Conservation (phyloP, 1,140 invertebrate genomes). For the Pectinophora gossypiella region DNA sequence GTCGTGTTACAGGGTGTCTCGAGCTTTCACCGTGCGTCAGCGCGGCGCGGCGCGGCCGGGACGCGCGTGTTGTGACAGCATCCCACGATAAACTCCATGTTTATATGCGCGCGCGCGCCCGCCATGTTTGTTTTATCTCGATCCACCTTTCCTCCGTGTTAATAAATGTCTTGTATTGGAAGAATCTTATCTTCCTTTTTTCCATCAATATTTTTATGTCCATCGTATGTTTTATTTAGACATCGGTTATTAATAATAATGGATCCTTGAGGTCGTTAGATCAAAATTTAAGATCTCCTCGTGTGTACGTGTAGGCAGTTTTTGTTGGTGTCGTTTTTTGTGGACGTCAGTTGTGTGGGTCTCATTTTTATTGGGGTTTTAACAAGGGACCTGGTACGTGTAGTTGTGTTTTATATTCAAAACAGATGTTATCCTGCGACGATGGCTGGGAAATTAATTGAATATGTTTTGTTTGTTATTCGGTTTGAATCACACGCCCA, state of each 20-base stretch:
- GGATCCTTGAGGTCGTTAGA: conserved; percentile 64
- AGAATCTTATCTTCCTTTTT: conserved; percentile 50
- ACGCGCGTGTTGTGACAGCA: conserved; percentile 68
- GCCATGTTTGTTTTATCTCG: conserved; percentile 74
- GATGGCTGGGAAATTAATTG: conserved; percentile 60
- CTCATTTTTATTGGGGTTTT: conserved; percentile 56
- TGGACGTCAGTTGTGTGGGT: conserved; percentile 51
- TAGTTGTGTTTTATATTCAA: conserved; percentile 64
- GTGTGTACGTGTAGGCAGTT: conserved; percentile 46
- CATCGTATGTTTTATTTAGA: conserved; percentile 69
- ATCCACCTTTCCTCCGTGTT: conserved; percentile 57
- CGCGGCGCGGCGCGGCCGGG: conserved; percentile 33
- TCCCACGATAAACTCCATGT: conserved; percentile 70
- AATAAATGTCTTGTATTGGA: conserved; percentile 70
- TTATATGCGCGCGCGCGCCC: conserved; percentile 66
- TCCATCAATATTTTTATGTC: conserved; percentile 44
- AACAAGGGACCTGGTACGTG: conserved; percentile 41
- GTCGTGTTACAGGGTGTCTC: conserved; percentile 47
- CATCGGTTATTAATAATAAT: conserved; percentile 73
- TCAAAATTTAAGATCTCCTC: conserved; percentile 65
- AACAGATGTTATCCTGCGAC: conserved; percentile 63
- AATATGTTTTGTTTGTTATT: conserved; percentile 63
- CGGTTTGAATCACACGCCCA: conserved; percentile 51
- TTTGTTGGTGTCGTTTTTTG: conserved; percentile 53
- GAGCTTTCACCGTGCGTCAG: conserved; percentile 67